A percentile compares a stretch with the other conserved stretches of the same genome.
Conservation (phyloP, 2,113 vertebrate species). For the Eudyptes chrysolophus region DNA sequence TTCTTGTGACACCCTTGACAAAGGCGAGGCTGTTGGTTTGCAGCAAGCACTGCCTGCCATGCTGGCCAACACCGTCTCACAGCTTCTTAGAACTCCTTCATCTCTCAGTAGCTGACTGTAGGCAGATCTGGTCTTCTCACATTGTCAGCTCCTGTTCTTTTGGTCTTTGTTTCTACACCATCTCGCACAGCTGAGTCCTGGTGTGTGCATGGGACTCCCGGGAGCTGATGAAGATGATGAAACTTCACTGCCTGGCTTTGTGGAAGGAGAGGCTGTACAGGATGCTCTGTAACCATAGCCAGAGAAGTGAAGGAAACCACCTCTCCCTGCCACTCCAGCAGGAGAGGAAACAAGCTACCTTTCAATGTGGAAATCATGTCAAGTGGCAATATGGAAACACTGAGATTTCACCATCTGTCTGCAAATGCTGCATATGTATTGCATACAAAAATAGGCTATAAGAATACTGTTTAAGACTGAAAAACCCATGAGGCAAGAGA, state of each 20-base stretch:
- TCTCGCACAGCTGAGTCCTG: background rate
- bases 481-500: conserved; percentile 4
- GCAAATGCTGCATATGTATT: background rate
- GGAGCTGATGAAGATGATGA: background rate
- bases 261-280: background rate
- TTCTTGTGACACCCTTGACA: background rate
- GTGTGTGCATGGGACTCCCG: accelerated
- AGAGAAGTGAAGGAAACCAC: background rate
- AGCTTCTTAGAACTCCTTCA: background rate
- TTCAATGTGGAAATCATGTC: background rate
- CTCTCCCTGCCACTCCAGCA: background rate
- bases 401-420: conserved; percentile 55
- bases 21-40: background rate
- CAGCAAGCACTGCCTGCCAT: background rate
- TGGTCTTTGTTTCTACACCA: background rate
- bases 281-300: background rate
- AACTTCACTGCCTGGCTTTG: background rate
- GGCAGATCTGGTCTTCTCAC: background rate
- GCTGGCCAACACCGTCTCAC: background rate
- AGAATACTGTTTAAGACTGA: background rate
- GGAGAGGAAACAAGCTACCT: background rate
- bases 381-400: conserved; percentile 21
- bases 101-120: background rate
- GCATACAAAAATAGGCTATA: conserved; percentile 6
- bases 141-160: background rate